Evolutionary conservation across 2,888 invertebrate genomes (phyloP).

Genomic region (Amblyjoppa proteus): DNA sequence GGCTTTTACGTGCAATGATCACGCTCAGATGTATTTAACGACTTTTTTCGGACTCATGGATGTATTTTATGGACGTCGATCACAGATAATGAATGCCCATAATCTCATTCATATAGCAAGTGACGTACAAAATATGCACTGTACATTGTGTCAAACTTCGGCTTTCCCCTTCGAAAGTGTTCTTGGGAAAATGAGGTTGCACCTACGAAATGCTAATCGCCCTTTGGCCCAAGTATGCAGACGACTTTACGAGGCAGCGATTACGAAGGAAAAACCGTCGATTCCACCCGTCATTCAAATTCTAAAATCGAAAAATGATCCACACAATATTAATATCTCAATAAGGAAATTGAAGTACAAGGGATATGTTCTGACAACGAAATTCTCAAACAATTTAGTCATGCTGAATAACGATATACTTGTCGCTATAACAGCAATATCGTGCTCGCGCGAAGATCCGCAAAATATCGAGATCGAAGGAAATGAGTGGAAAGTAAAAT

Average conservation of each 20-base stretch:
- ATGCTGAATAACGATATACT: conserved; percentile 23
- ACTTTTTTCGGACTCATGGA: conserved; percentile 36
- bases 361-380: conserved; percentile 20
- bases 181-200: conserved; percentile 52
- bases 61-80: conserved; percentile 46
- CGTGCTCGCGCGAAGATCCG: conserved; percentile 11
- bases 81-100: conserved; percentile 58
- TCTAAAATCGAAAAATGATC: background rate
- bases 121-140: conserved; percentile 54
- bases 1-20: conserved; percentile 14
- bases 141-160: conserved; percentile 40
- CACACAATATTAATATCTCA: background rate
- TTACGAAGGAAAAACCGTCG: conserved; percentile 8
- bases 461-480: conserved; percentile 17
- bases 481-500: conserved; percentile 24
- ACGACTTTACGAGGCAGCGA: conserved; percentile 9
- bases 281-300: conserved; percentile 7
- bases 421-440: background rate
- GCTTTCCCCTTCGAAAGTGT: conserved; percentile 62
- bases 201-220: conserved; percentile 33
- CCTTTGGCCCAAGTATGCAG: conserved; percentile 57
- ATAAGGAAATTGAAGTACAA: conserved; percentile 23
- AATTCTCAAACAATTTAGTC: conserved; percentile 26
- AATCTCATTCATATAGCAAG: conserved; percentile 52
- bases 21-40: conserved; percentile 43